A percentile compares a stretch with the other conserved stretches of the same genome.
These are phyloP conservation scores for Spisula solida DNA, from an alignment of 2,888 invertebrate species.

Conservation along the genomic window DNA sequence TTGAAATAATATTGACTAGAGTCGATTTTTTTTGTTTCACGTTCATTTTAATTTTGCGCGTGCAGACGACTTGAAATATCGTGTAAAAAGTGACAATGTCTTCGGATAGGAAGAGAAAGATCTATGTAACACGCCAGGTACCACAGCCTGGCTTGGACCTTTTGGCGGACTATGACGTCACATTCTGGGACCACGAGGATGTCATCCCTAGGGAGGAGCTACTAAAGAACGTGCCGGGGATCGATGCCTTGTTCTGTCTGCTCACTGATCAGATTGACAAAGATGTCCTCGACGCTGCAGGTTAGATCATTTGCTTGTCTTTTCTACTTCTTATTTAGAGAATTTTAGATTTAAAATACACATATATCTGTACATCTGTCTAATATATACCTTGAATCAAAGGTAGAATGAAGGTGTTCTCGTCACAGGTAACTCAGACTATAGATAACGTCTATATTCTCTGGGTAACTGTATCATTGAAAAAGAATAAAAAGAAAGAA, in stretches of 20 bases:
- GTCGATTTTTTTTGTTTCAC: too few species aligned
- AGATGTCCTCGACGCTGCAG: constrained; percentile 91
- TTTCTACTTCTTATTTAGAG: too few species aligned
- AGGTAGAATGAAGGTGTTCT: too few species aligned
- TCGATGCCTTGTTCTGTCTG: constrained; percentile 93
- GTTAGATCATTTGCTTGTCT: constrained; percentile 85
- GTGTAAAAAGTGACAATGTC: background rate
- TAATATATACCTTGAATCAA: too few species aligned
- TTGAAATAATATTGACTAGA: too few species aligned
- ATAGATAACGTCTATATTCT: too few species aligned
- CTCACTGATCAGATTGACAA: constrained; percentile 94
- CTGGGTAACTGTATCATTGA: too few species aligned
- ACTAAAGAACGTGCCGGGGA: constrained; percentile 91
- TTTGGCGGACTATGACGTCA: constrained; percentile 77
- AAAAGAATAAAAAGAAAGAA: too few species aligned
- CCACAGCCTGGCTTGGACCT: constrained; percentile 79
- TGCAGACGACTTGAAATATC: background rate
- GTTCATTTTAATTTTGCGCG: background rate
- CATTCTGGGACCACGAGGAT: constrained; percentile 82
- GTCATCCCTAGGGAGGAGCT: constrained; percentile 90
- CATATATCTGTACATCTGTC: too few species aligned
- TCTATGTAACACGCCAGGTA: constrained; percentile 79
- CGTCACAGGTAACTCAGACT: too few species aligned
- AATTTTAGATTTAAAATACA: too few species aligned
- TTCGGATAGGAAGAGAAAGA: background rate